Conservation (phyloP, 2,888 invertebrate genomes). For the Poecilobothrus nobilitatus region DNA sequence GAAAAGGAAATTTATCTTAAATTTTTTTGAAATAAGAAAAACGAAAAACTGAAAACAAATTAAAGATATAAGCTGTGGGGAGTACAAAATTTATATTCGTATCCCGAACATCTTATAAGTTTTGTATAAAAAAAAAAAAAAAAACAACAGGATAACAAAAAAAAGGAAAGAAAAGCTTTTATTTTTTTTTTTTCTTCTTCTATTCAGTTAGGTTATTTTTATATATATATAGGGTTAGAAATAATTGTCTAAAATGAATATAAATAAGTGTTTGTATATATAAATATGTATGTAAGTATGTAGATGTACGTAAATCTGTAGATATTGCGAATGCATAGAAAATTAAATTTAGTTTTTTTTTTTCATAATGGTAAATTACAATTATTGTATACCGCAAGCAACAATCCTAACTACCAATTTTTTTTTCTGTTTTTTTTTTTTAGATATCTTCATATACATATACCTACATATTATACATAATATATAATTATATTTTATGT, state of each 20-base stretch:
- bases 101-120: not conserved
- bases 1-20: not conserved
- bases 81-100: slow-evolving; percentile 17
- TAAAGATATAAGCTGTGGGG: slow-evolving; percentile 23
- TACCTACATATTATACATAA: not conserved
- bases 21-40: not conserved
- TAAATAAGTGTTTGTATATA: too few species aligned
- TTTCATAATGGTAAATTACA: slow-evolving; percentile 1
- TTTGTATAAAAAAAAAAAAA: not conserved
- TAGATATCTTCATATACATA: not conserved
- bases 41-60: slow-evolving; percentile 21
- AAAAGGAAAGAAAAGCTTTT: slow-evolving; percentile 10
- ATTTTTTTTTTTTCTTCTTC: not conserved
- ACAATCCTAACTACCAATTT: not conserved
- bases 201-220: too few species aligned
- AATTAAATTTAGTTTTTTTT: not conserved
- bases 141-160: not conserved
- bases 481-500: too few species aligned
- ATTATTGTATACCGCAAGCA: not conserved
- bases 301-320: not conserved
- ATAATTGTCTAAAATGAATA: too few species aligned
- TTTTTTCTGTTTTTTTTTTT: too few species aligned
- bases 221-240: too few species aligned
- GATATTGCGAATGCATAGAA: not conserved
- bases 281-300: not conserved